Conservation (phyloP, 64 coral and sea anemone species). For the Hydrozoanthus tunicans region DNA sequence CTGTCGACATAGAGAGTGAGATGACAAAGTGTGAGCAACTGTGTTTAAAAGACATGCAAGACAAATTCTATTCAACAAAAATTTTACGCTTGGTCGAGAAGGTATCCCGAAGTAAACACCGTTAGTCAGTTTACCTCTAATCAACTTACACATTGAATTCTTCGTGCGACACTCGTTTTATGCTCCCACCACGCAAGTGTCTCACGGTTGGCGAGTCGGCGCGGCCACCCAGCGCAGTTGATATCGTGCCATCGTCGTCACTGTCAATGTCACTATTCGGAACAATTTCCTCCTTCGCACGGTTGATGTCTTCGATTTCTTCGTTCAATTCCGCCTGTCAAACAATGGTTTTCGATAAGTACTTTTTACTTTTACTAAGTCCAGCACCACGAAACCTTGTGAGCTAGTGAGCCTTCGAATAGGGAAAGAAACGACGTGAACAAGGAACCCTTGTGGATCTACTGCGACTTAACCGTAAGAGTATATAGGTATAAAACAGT, state of each 20-base stretch:
- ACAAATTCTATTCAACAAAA: too few relatives aligned
- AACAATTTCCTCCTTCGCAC: constrained; percentile 83
- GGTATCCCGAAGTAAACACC: neutral
- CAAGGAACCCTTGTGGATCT: too few relatives aligned
- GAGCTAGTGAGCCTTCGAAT: too few relatives aligned
- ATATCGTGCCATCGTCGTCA: constrained; percentile 67
- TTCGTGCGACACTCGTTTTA: constrained; percentile 78
- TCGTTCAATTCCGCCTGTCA: constrained; percentile 97
- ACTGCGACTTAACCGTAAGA: too few relatives aligned
- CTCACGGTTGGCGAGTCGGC: constrained; percentile 72
- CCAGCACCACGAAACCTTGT: too few relatives aligned
- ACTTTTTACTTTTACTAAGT: neutral
- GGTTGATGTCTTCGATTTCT: constrained; percentile 98
- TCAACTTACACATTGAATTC: constrained; percentile 98
- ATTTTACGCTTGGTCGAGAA: too few relatives aligned
- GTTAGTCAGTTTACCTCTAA: neutral
- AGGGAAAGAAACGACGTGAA: too few relatives aligned
- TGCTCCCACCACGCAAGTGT: constrained; percentile 31
- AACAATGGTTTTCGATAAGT: neutral
- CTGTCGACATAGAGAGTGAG: constrained; percentile 26
- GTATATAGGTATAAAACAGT: too few relatives aligned
- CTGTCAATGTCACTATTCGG: constrained; percentile 72
- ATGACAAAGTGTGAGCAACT: too few relatives aligned
- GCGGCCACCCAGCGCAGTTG: constrained; percentile 77
- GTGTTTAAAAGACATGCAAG: too few relatives aligned